A percentile compares a stretch with the other conserved stretches of the same genome.
These are phyloP conservation scores for Tuberolachnus salignus DNA, from an alignment of 2,888 invertebrate species.

Conservation along the genomic window DNA sequence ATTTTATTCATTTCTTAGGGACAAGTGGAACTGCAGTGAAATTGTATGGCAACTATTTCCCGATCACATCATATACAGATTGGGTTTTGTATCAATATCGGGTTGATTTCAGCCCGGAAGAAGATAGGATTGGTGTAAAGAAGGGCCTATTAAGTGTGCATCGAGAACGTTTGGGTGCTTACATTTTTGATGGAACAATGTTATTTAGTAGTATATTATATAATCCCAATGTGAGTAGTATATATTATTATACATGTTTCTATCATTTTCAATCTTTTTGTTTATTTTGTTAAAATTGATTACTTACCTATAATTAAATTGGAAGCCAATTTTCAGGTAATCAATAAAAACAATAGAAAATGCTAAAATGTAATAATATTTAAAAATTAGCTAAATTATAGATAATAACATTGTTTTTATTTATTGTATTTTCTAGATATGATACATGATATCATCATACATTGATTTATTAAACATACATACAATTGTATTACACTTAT, in stretches of 20 bases:
- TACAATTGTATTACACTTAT: too few relatives aligned
- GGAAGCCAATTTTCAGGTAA: too few relatives aligned
- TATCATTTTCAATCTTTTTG: too few relatives aligned
- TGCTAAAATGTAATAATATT: too few relatives aligned
- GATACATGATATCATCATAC: too few relatives aligned
- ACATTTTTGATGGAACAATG: constrained; percentile 77
- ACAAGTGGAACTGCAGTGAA: constrained; percentile 64
- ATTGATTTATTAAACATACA: too few relatives aligned
- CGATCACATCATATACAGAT: constrained; percentile 67
- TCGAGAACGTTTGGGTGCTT: constrained; percentile 67
- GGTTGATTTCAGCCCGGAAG: constrained; percentile 75
- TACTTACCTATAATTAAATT: too few relatives aligned
- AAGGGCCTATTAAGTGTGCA: constrained; percentile 70
- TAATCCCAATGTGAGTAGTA: constrained; percentile 63
- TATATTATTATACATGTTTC: too few relatives aligned
- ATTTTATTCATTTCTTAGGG: constrained; percentile 63
- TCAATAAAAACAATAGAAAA: too few relatives aligned
- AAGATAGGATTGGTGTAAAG: constrained; percentile 70
- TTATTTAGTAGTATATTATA: constrained; percentile 70
- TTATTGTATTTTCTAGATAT: not conserved
- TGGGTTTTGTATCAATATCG: constrained; percentile 79
- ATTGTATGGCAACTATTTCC: constrained; percentile 74
- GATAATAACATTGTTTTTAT: not conserved
- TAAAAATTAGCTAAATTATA: too few relatives aligned
- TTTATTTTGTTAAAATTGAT: too few relatives aligned